Evolutionary conservation across 2,113 vertebrate species (phyloP), one percentile per base, ranked within the genome.

Genomic region (Hippolais icterina): DNA sequence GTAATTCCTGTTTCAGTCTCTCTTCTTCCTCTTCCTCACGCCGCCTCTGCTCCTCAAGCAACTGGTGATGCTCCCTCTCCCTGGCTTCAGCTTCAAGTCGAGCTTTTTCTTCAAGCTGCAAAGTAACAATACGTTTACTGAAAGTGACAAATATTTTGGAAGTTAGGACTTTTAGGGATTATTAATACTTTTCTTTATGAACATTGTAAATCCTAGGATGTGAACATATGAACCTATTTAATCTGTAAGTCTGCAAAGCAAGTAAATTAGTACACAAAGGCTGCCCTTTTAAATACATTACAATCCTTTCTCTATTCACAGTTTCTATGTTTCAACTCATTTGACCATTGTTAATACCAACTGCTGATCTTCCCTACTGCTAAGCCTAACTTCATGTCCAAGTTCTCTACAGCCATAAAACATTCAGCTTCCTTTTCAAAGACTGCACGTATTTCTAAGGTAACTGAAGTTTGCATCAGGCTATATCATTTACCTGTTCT

Each of bases 51-150:
- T 98, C 98, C 85, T 99, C 98, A 7, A 98, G 95, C 83, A 98
- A 91, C 81, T 98, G 99, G 60, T 98, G 98, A 64, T 98, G 98
- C 87, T 99, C 99, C 66, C 98, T 97, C 87, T 99, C 98, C 44
- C 98, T 96, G 65, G 98, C 98, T 96, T 99, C 99, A 2, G 98
- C 99, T 95, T 99, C 99, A 50, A 98, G 96, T 35, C 99, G 99
- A 10, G 99, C 99, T 94, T 99, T 99, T 96, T 99, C 99, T 95
- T 99, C 99, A 96, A 99, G 98, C 99, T 99, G 96, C 52, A 77
- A 88, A 11, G 31, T 24, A 80, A 76, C 15, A 89, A 29, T 0
- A 46, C 3, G 10, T 46, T 85, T 80, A 64, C 31, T 72, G 25
- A 54, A 92, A 59, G 44, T 9, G 22, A 84, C 22, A 50, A 60